phyloP scores from a whole-genome alignment of 2,797 vertebrate species.

The Potorous gilbertii region DNA sequence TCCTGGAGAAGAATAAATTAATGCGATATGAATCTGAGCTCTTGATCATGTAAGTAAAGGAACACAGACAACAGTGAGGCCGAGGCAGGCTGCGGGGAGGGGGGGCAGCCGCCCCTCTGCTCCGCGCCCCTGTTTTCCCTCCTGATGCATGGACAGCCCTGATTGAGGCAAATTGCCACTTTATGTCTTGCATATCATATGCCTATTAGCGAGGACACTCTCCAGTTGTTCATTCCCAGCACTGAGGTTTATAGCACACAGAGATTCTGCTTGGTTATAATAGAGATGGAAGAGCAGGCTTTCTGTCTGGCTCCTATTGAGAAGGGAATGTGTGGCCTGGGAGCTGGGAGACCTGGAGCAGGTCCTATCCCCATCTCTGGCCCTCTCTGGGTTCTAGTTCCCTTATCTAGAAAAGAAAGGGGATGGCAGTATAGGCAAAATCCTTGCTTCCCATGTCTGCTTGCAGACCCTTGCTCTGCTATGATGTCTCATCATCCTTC shows the following conservation, averaged over 20 bases:
- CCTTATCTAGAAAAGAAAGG: not conserved
- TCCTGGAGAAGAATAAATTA: slow-evolving; percentile 96
- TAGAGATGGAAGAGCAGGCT: slow-evolving; percentile 1
- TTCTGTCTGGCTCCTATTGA: not conserved
- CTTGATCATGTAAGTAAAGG: slow-evolving; percentile 87
- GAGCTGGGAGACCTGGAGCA: not conserved
- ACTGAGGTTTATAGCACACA: slow-evolving; percentile 49
- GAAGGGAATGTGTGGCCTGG: not conserved
- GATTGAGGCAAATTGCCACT: slow-evolving; percentile 80
- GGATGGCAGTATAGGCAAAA: not conserved
- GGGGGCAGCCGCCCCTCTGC: slow-evolving; percentile 23
- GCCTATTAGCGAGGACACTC: slow-evolving; percentile 73
- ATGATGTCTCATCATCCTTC: not conserved
- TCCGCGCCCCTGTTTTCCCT: slow-evolving; percentile 63
- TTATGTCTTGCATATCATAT: slow-evolving; percentile 79
- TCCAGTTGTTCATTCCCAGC: slow-evolving; percentile 45
- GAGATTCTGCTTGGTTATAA: slow-evolving; percentile 35
- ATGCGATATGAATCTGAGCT: slow-evolving; percentile 95
- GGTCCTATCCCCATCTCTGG: not conserved
- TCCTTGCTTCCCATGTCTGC: not conserved
- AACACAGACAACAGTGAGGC: slow-evolving; percentile 56
- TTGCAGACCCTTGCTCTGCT: not conserved
- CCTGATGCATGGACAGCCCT: slow-evolving; percentile 75
- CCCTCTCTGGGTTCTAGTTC: not conserved
- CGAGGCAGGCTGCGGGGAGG: slow-evolving; percentile 26